Evolutionary conservation across 2,888 invertebrate genomes (phyloP), one percentile per base, ranked within the genome.

Genomic region (Eupithecia tripunctaria): DNA sequence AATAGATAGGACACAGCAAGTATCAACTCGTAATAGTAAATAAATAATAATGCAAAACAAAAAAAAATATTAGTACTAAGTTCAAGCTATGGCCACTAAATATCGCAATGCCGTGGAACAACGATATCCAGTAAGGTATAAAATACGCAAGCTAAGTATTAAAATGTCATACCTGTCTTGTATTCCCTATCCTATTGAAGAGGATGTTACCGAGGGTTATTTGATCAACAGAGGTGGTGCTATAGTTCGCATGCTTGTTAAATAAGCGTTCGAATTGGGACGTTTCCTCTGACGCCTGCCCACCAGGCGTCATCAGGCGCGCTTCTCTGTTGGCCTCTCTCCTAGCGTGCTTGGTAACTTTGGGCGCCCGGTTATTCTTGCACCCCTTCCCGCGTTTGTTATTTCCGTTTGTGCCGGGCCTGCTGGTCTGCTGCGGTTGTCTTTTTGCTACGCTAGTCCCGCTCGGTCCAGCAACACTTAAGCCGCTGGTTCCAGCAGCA

Each of bases 151-250:
- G 21, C 21, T 21, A 51, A n/a, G n/a, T n/a, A 47, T 21, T 51
- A 3, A 10, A 51, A 51, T 21, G 56, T 14, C 12, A 29, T 63
- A 92, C 92, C 91, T 90, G 90, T 78, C 80, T 86, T 77, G 84
- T 89, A 62, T 89, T 86, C 69, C 77, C 85, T 36, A 82, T 85
- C 62, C 91, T 78, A 70, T 10, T 21, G n/a, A 86, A 89, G 51
- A 91, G 18, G 8, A 12, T 78, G 76, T 86, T 86, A 67, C 82
- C 84, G 71, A 90, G 90, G 0, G 92, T 89, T 15, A 91, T 89
- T 78, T 92, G 91, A 73, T 91, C 92, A 67, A 91, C 79, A 0
- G 91, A 90, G 0, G 89, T 85, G 0, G 91, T 88, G 74, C 87
- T 87, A 76, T 89, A 88, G 51, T 91, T 89, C 32, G 85, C 82